A percentile compares a stretch with the other conserved stretches of the same genome.
These are phyloP conservation scores for Mus minutoides DNA, from an alignment of 2,797 vertebrate genomes.

Conservation along the genomic window DNA sequence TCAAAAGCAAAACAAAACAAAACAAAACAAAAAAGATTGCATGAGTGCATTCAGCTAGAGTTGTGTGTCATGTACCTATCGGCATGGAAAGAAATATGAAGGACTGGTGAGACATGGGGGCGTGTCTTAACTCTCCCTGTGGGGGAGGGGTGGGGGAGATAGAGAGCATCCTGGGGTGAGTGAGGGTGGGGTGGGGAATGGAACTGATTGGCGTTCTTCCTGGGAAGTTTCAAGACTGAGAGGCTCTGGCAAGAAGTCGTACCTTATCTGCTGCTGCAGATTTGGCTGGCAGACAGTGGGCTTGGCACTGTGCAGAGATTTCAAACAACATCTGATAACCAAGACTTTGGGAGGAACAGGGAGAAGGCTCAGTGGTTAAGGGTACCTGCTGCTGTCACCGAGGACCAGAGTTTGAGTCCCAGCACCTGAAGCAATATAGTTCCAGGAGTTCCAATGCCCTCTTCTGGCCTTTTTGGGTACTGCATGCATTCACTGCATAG, in stretches of 20 bases:
- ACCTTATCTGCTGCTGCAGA: not conserved
- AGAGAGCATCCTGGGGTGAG: not conserved
- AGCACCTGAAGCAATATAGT: no score
- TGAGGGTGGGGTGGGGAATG: not conserved
- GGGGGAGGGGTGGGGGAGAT: not conserved
- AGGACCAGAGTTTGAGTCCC: not conserved
- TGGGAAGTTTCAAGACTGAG: not conserved
- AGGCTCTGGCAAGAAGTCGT: not conserved
- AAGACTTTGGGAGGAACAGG: not conserved
- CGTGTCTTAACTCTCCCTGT: not conserved
- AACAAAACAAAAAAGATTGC: not conserved
- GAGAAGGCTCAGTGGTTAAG: not conserved
- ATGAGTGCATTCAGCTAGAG: not conserved
- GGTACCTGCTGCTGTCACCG: not conserved
- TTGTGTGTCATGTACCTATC: not conserved
- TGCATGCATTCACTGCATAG: not conserved
- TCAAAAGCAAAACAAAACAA: no score
- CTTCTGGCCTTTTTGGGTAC: not conserved
- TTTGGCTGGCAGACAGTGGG: constrained; percentile 15
- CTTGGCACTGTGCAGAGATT: not conserved
- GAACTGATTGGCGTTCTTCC: not conserved
- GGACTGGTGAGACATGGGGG: not conserved
- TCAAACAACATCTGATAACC: not conserved
- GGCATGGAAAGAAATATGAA: not conserved
- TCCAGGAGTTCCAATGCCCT: not conserved